Evolutionary conservation across 2,113 vertebrate genomes (phyloP).

Genomic region (Odobenus rosmarus): DNA sequence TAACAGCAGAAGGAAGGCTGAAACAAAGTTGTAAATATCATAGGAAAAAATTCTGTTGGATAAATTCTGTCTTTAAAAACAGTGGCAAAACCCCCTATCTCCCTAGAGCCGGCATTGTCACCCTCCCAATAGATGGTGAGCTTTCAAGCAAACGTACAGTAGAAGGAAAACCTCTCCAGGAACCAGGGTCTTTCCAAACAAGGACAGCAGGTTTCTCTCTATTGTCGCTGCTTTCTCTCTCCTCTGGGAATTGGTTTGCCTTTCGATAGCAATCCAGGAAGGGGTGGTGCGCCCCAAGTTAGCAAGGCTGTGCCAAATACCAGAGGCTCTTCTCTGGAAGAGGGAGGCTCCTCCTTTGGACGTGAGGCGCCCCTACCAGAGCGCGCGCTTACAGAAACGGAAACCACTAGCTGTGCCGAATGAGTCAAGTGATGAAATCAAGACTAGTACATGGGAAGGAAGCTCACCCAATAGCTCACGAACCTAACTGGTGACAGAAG

Average conservation of each 20-base stretch:
- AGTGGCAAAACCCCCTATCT: background rate
- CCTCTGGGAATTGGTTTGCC: background rate
- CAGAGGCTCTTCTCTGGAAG: constrained; percentile 21
- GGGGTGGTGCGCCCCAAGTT: constrained; percentile 6
- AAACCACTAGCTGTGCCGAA: constrained; percentile 75
- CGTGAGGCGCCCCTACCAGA: constrained; percentile 42
- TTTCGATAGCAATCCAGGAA: background rate
- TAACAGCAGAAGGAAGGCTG: background rate
- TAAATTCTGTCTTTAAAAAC: background rate
- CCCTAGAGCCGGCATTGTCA: background rate
- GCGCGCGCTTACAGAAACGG: constrained; percentile 62
- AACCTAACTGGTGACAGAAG: constrained; percentile 29
- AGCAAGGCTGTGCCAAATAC: constrained; percentile 39
- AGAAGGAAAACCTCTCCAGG: constrained; percentile 45
- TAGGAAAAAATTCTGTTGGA: background rate
- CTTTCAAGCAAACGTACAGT: background rate
- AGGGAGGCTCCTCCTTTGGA: constrained; percentile 68
- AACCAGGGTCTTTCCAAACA: constrained; percentile 39
- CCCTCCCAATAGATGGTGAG: background rate
- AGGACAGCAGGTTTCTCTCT: background rate
- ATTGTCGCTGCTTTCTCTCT: background rate
- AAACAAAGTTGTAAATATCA: background rate
- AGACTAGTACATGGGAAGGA: constrained; percentile 46
- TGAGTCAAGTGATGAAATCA: constrained; percentile 77
- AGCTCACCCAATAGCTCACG: constrained; percentile 43